Percentiles rank a stretch among this genome's conserved stretches.
phyloP scores from a whole-genome alignment of 2,888 invertebrate genomes.

The Sinopyrophorus schimmeli region DNA sequence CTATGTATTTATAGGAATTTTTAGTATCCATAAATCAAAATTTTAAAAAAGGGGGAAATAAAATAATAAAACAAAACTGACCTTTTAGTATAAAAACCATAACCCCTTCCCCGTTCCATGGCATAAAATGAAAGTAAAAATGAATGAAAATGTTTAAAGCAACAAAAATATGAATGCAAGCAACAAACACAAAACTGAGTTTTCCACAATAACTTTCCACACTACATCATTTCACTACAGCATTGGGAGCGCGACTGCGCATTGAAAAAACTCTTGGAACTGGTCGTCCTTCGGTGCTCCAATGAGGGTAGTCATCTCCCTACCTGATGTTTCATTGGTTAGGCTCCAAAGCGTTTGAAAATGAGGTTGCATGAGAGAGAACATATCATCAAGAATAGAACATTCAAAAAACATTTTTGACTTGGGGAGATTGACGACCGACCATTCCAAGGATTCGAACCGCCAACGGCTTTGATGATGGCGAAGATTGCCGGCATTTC shows the following conservation, averaged over 20 bases:
- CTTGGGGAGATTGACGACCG: constrained; percentile 45
- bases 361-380: constrained; percentile 33
- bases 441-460: constrained; percentile 45
- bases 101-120: constrained; percentile 75
- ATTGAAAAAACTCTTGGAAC: constrained; percentile 38
- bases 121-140: constrained; percentile 17
- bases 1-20: too few species aligned
- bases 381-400: constrained; percentile 19
- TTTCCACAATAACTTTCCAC: constrained; percentile 33
- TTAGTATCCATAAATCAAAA: too few species aligned
- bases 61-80: constrained; percentile 65
- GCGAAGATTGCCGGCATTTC: constrained; percentile 32
- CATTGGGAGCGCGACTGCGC: constrained; percentile 41
- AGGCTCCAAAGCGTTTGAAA: constrained; percentile 38
- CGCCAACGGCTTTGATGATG: constrained; percentile 27
- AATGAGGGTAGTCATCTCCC: constrained; percentile 46
- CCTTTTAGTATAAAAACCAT: constrained; percentile 81
- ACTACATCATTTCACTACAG: constrained; percentile 32
- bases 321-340: constrained; percentile 48
- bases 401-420: constrained; percentile 38
- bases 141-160: constrained; percentile 15
- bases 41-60: too few species aligned
- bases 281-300: constrained; percentile 51
- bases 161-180: constrained; percentile 30
- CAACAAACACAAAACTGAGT: constrained; percentile 32